phyloP scores from a whole-genome alignment of 2,113 vertebrate species.

The Apteryx owenii region DNA sequence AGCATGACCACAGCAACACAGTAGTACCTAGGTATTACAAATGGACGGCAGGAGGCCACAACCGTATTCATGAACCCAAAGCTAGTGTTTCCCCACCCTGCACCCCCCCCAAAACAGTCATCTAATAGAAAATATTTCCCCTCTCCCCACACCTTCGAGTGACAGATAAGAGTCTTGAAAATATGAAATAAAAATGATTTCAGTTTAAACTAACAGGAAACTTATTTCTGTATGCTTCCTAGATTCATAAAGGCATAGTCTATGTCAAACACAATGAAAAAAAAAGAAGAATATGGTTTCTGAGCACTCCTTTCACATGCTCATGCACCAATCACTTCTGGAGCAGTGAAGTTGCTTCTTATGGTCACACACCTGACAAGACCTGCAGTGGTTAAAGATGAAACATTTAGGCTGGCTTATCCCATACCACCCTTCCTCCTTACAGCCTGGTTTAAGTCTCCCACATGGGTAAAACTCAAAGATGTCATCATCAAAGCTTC shows the following conservation, averaged over 20 bases:
- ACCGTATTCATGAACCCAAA: accelerated
- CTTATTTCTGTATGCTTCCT: not conserved
- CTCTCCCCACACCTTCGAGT: not conserved
- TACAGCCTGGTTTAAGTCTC: not conserved
- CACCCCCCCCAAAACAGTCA: accelerated
- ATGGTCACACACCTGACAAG: not conserved
- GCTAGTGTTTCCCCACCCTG: not conserved
- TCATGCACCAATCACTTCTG: not conserved
- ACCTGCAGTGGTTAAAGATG: not conserved
- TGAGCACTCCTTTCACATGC: not conserved
- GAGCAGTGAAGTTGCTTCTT: not conserved
- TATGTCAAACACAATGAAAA: not conserved
- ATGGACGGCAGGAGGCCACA: not conserved
- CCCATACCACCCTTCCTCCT: not conserved
- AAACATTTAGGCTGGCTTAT: not conserved
- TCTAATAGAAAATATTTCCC: not conserved
- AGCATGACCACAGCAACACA: not conserved
- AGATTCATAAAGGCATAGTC: not conserved
- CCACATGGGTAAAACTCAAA: not conserved
- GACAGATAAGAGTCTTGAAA: not conserved
- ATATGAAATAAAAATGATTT: not conserved
- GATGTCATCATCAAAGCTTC: accelerated
- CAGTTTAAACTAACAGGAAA: not conserved
- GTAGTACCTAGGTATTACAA: accelerated
- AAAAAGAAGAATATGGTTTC: accelerated